These are phyloP conservation scores for Cydia splendana DNA, from an alignment of 1,140 invertebrate genomes.

Conservation along the genomic window DNA sequence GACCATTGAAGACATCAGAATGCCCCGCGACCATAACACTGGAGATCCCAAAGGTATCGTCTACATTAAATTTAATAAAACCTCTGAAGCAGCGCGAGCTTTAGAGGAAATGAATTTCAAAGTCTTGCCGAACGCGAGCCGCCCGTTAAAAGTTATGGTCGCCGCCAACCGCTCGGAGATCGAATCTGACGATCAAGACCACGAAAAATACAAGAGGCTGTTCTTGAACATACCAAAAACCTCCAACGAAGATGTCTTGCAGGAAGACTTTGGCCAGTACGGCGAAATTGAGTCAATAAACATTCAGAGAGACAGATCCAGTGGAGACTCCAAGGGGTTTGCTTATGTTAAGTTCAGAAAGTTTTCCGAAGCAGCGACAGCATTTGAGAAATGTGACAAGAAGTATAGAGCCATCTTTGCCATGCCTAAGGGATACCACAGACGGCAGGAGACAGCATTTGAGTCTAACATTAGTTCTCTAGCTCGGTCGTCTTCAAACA, in stretches of 20 bases:
- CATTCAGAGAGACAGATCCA: conserved; percentile 90
- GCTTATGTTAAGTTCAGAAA: conserved; percentile 93
- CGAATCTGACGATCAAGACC: conserved; percentile 90
- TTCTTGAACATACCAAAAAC: conserved; percentile 93
- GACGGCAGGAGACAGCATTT: conserved; percentile 52
- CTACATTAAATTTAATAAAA: conserved; percentile 92
- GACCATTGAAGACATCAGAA: conserved; percentile 93
- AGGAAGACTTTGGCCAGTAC: conserved; percentile 89
- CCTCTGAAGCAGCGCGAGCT: conserved; percentile 90
- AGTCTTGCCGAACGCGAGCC: conserved; percentile 84
- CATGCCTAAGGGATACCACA: conserved; percentile 83
- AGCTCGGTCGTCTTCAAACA: conserved; percentile 41
- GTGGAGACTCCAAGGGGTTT: conserved; percentile 92
- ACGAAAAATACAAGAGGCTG: conserved; percentile 84
- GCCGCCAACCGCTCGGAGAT: conserved; percentile 86
- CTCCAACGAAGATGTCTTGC: conserved; percentile 88
- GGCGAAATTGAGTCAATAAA: conserved; percentile 91
- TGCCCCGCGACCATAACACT: conserved; percentile 90
- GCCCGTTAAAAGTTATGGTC: conserved; percentile 93
- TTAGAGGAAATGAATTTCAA: conserved; percentile 93
- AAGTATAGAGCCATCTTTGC: conserved; percentile 95
- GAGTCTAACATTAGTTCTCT: conserved; percentile 56
- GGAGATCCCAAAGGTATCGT: conserved; percentile 91
- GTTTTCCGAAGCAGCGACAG: conserved; percentile 91
- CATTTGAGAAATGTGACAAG: conserved; percentile 92